Evolutionary conservation across 2,113 vertebrate species (phyloP).

Genomic region (Fregata magnificens): DNA sequence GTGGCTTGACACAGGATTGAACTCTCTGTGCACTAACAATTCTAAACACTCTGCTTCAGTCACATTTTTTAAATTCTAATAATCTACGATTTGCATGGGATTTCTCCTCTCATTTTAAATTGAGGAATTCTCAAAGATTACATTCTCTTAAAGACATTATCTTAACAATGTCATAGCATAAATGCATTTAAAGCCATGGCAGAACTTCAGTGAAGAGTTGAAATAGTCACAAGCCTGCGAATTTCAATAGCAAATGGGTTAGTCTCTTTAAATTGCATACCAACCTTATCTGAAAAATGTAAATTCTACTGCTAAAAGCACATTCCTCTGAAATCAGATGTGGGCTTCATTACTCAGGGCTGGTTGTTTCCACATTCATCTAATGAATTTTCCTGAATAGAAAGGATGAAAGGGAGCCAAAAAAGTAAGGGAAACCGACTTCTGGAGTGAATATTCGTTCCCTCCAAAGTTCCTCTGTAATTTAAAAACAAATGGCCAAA

Average conservation of each 20-base stretch:
- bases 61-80: background rate
- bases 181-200: background rate
- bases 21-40: background rate
- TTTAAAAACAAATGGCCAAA: background rate
- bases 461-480: background rate
- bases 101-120: background rate
- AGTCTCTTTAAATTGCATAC: slow-evolving; percentile 40
- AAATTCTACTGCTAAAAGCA: slow-evolving; percentile 48
- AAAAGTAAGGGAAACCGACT: background rate
- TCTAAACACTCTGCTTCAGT: background rate
- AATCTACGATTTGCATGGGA: background rate
- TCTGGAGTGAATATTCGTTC: background rate
- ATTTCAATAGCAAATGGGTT: slow-evolving; percentile 7
- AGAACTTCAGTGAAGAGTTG: background rate
- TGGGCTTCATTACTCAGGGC: background rate
- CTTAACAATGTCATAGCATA: background rate
- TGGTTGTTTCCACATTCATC: background rate
- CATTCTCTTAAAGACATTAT: background rate
- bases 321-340: slow-evolving; percentile 55
- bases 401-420: background rate
- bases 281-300: slow-evolving; percentile 56
- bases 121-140: background rate
- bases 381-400: slow-evolving; percentile 9
- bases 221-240: background rate
- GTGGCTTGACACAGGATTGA: background rate